These are phyloP conservation scores for Megaceryle maxima DNA, from an alignment of 2,113 vertebrate species.

Conservation along the genomic window DNA sequence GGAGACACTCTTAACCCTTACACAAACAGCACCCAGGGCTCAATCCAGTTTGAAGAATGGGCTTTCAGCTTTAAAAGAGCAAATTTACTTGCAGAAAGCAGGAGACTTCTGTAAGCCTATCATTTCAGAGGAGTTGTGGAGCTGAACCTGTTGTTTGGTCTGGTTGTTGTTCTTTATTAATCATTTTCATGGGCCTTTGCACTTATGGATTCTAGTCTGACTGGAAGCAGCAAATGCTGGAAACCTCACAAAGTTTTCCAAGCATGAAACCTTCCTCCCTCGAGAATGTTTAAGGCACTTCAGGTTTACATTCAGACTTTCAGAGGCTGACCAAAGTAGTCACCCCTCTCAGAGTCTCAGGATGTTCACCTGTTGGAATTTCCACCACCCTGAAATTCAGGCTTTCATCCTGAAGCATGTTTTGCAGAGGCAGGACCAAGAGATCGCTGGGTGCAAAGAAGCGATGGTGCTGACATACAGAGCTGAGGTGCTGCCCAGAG, in stretches of 20 bases:
- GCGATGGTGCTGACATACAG: neutral
- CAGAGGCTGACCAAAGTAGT: neutral
- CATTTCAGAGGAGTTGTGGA: neutral
- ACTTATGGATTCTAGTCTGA: slow-evolving; percentile 29
- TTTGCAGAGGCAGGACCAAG: neutral
- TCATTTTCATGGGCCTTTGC: neutral
- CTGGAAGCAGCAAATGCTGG: neutral
- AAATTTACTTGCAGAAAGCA: neutral
- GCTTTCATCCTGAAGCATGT: neutral
- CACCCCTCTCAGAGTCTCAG: neutral
- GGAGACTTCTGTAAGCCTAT: neutral
- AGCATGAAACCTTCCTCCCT: neutral
- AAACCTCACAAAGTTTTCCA: neutral
- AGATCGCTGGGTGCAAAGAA: neutral
- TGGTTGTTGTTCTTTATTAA: slow-evolving; percentile 16
- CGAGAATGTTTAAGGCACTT: neutral
- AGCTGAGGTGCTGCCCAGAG: neutral
- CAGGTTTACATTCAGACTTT: neutral
- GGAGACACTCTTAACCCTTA: neutral
- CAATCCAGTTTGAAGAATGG: neutral
- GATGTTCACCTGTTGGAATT: neutral
- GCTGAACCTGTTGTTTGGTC: neutral
- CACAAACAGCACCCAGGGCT: neutral
- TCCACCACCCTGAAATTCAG: neutral
- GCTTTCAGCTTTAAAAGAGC: neutral